Conservation (phyloP, 2,888 invertebrate genomes). For the Herminia tarsipennalis region DNA sequence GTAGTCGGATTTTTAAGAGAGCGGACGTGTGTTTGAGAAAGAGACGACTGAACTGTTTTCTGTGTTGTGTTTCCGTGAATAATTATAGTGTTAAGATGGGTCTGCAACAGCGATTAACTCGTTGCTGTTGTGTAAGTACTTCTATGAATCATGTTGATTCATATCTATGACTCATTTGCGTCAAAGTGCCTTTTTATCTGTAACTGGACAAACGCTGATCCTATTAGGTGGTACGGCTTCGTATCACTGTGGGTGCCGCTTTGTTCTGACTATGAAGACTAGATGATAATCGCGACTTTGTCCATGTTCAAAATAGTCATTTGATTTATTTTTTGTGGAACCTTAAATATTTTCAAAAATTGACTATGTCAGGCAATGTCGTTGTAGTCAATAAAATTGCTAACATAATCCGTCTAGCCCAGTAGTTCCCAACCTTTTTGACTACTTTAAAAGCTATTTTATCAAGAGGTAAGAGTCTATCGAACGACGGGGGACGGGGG, state of each 20-base stretch:
- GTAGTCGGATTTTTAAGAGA: not conserved
- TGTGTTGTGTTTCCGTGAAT: not conserved
- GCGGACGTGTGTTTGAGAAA: not conserved
- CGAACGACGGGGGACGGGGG: too few relatives aligned
- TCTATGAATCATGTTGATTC: conserved; percentile 20
- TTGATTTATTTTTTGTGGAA: too few relatives aligned
- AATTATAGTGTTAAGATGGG: conserved; percentile 3
- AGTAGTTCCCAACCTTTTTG: too few relatives aligned
- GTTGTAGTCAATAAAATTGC: too few relatives aligned
- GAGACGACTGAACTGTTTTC: not conserved
- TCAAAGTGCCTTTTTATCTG: not conserved
- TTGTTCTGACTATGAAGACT: not conserved
- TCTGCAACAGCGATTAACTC: conserved; percentile 5
- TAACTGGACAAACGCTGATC: conserved; percentile 9
- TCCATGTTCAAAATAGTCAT: too few relatives aligned
- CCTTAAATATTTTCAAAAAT: too few relatives aligned
- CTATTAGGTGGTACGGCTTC: conserved; percentile 39
- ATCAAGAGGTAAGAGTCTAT: too few relatives aligned
- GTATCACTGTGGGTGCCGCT: not conserved
- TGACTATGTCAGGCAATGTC: too few relatives aligned
- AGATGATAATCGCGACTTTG: too few relatives aligned
- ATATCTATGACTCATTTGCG: conserved; percentile 24
- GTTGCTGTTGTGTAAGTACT: conserved; percentile 35
- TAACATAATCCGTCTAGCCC: too few relatives aligned
- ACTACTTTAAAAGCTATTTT: too few relatives aligned